Percentiles rank a stretch among this genome's conserved stretches.
Evolutionary conservation across 2,797 vertebrate species (phyloP).

Genomic region (Takifugu rubripes): DNA sequence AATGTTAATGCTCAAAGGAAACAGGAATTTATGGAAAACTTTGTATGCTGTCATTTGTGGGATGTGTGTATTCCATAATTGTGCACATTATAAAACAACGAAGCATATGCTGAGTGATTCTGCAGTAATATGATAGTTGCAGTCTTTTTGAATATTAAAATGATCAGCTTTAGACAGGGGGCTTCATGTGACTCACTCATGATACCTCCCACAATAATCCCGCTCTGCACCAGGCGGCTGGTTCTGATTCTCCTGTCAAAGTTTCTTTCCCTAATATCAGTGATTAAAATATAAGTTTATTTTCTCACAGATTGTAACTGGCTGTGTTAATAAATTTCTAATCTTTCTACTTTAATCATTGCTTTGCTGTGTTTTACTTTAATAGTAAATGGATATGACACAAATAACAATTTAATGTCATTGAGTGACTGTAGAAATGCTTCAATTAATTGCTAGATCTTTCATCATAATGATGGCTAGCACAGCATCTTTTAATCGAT

Average conservation of each 20-base stretch:
- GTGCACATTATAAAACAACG: neutral
- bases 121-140: neutral
- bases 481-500: no score
- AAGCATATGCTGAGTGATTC: no score
- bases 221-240: neutral
- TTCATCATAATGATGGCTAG: no score
- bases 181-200: slow-evolving; percentile 42
- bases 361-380: no score
- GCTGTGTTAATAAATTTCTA: no score
- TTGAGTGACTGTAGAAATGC: no score
- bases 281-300: no score
- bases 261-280: neutral
- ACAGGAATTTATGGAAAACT: slow-evolving; percentile 17
- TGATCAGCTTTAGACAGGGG: neutral
- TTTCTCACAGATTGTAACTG: no score
- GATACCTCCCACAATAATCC: slow-evolving; percentile 10
- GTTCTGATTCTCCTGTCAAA: neutral
- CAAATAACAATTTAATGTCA: no score
- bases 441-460: no score
- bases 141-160: slow-evolving; percentile 1
- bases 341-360: no score
- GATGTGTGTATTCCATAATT: slow-evolving; percentile 5
- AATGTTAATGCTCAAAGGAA: neutral
- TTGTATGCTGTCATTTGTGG: neutral
- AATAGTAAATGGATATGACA: no score